phyloP scores from a whole-genome alignment of 2,113 vertebrate species.

The Pseudopipra pipra region DNA sequence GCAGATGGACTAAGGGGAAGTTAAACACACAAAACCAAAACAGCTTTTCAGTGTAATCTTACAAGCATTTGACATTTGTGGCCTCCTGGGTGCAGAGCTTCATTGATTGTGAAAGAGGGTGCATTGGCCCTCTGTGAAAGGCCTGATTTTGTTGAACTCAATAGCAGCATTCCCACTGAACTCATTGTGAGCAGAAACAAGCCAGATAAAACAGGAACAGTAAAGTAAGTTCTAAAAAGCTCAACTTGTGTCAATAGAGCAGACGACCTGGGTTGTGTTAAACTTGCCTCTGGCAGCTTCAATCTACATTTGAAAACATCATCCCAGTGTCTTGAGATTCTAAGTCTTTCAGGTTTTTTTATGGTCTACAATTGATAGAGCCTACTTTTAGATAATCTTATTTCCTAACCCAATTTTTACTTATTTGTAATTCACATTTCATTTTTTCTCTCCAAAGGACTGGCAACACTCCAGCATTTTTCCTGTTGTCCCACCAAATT shows the following conservation, averaged over 20 bases:
- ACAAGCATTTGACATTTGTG: neutral
- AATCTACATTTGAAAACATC: neutral
- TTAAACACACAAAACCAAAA: neutral
- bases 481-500: conserved; percentile 8
- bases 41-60: neutral
- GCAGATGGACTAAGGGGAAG: neutral
- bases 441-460: neutral
- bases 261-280: neutral
- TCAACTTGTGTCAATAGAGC: neutral
- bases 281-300: neutral
- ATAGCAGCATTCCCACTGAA: neutral
- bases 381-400: neutral
- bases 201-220: neutral
- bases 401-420: neutral
- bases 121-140: neutral
- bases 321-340: neutral
- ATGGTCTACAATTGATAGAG: neutral
- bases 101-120: neutral
- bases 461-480: neutral
- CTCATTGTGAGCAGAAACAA: neutral
- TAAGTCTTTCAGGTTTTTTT: neutral
- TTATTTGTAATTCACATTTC: neutral
- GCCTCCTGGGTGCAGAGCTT: neutral
- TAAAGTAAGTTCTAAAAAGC: neutral
- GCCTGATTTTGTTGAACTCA: neutral